Conservation (phyloP, 2,888 invertebrate species). For the Diabrotica balteata region DNA sequence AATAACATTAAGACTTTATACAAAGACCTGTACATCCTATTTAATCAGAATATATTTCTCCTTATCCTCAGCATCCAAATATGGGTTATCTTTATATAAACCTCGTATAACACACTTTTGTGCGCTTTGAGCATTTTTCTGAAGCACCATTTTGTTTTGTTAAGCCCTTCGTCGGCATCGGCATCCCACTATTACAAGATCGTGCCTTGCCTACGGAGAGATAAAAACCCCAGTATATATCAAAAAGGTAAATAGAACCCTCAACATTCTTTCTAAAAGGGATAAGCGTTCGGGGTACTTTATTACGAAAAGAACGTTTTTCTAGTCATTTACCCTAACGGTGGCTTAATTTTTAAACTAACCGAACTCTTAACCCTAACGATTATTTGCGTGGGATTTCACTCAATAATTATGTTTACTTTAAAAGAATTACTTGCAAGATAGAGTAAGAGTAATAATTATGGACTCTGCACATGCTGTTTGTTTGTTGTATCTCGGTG, state of each 20-base stretch:
- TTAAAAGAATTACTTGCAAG: too few relatives aligned
- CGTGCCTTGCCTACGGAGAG: constrained; percentile 7
- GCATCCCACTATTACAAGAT: background rate
- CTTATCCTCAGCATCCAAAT: background rate
- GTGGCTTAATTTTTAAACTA: constrained; percentile 6
- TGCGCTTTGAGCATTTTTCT: constrained; percentile 3
- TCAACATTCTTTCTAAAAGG: constrained; percentile 3
- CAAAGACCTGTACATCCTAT: background rate
- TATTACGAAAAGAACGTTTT: constrained; percentile 8
- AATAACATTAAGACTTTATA: too few relatives aligned
- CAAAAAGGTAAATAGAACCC: constrained; percentile 14
- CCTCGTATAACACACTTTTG: background rate
- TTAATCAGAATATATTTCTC: too few relatives aligned
- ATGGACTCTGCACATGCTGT: too few relatives aligned
- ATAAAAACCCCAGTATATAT: constrained; percentile 9
- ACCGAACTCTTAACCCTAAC: background rate
- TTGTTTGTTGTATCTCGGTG: too few relatives aligned
- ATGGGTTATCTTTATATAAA: background rate
- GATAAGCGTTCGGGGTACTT: constrained; percentile 7
- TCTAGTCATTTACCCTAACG: constrained; percentile 4
- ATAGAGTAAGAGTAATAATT: too few relatives aligned
- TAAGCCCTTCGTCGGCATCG: constrained; percentile 11
- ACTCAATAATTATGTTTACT: background rate
- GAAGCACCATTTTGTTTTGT: constrained; percentile 14
- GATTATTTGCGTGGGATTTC: background rate